Conservation (phyloP, 2,113 vertebrate genomes). For the Cervus canadensis region DNA sequence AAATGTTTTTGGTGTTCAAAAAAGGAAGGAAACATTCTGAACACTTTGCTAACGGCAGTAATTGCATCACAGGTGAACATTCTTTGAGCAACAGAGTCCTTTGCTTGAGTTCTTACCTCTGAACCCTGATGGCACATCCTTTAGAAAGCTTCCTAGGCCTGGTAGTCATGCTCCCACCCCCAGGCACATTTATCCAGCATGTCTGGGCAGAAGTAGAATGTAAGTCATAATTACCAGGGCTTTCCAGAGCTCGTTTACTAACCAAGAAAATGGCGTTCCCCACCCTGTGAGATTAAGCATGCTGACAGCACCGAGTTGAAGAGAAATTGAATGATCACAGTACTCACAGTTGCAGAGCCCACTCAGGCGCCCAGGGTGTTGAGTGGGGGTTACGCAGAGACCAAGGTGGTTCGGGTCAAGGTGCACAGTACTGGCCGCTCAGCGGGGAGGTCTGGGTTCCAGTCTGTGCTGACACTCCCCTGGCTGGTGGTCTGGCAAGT, state of each 20-base stretch:
- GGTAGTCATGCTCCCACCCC: background rate
- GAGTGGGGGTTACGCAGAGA: background rate
- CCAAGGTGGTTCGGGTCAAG: background rate
- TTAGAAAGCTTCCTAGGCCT: background rate
- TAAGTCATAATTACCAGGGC: background rate
- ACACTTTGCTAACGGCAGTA: background rate
- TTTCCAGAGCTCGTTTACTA: background rate
- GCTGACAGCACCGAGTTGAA: background rate
- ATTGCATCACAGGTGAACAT: background rate
- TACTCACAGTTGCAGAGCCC: background rate
- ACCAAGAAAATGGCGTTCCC: background rate
- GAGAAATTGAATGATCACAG: background rate
- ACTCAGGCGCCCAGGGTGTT: background rate
- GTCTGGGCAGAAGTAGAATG: background rate
- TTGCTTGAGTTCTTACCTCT: background rate
- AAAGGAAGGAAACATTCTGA: constrained; percentile 27
- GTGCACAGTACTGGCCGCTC: background rate
- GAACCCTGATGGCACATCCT: background rate
- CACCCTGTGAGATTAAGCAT: background rate
- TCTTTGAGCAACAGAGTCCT: background rate
- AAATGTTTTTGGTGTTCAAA: background rate
- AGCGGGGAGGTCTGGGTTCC: no score
- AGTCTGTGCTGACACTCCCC: background rate
- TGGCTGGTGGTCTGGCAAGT: background rate
- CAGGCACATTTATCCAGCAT: background rate